Evolutionary conservation across 2,888 invertebrate species (phyloP), one percentile per base, ranked within the genome.

Genomic region (Drosophila buzzatii): DNA sequence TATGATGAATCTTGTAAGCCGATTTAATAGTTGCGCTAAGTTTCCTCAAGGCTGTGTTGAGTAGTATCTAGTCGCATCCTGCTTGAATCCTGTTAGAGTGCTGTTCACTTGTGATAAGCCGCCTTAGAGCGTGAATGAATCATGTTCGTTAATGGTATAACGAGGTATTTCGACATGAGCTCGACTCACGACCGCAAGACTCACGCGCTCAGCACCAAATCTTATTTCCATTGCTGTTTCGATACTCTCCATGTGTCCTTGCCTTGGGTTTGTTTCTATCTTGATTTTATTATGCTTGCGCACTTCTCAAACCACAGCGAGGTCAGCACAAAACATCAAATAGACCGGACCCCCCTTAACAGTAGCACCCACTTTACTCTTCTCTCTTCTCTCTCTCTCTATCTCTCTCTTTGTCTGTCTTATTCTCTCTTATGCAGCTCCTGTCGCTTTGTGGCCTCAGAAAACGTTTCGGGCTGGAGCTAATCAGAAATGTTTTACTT

Each of bases 401-500:
- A n/a, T 31, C 14, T 39, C 27, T 23, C 35, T 2, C 4, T 39
- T n/a, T n/a, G n/a, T n/a, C n/a, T n/a, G n/a, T n/a, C n/a, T n/a
- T n/a, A n/a, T n/a, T n/a, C 6, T 37, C 39, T 42, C 27, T 27
- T 45, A 33, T 44, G n/a, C 37, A 33, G 62, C 45, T 55, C n/a
- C 44, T 49, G 73, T 47, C 49, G 53, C 51, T 56, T 59, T 67
- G 47, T 63, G 58, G 69, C 66, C 42, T 35, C 70, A 72, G 79
- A 59, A 68, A 72, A 61, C 68, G 53, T 55, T 68, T 69, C 62
- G 62, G 20, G 57, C 68, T 55, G 69, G 57, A 63, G 88, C 85
- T 85, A 85, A 85, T 85, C 85, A 85, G 85, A 89, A 89, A 85
- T 88, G 88, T 83, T 89, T 82, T 83, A 90, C 90, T 86, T 83